Evolutionary conservation across 2,888 invertebrate genomes (phyloP).

Genomic region (Eurytoma adleriae): DNA sequence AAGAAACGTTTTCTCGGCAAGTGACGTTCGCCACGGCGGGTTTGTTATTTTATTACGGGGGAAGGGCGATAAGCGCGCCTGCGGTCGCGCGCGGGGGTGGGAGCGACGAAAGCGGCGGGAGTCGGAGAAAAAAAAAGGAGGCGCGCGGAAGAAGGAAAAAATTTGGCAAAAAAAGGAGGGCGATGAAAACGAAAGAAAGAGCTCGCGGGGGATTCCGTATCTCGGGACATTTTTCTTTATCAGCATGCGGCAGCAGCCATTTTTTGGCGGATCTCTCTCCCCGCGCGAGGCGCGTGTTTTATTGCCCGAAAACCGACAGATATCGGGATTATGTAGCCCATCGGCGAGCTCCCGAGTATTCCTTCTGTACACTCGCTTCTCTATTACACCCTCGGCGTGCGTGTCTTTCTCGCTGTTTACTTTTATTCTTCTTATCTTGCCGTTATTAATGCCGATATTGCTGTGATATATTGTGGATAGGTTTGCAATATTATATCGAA

Average conservation of each 20-base stretch:
- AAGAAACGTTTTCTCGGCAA: background rate
- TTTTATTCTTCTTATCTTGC: slow-evolving; percentile 19
- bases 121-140: no score
- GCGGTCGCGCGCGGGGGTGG: background rate
- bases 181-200: slow-evolving; percentile 45
- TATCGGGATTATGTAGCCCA: slow-evolving; percentile 76
- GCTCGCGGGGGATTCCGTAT: slow-evolving; percentile 68
- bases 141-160: slow-evolving; percentile 17
- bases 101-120: background rate
- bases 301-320: slow-evolving; percentile 81
- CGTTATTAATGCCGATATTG: slow-evolving; percentile 11
- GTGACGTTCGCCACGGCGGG: slow-evolving; percentile 6
- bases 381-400: slow-evolving; percentile 24
- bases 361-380: slow-evolving; percentile 1
- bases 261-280: slow-evolving; percentile 62
- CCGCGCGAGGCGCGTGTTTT: slow-evolving; percentile 77
- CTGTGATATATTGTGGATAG: background rate
- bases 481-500: no score
- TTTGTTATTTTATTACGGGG: slow-evolving; percentile 48
- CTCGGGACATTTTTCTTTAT: slow-evolving; percentile 72
- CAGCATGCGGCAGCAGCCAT: slow-evolving; percentile 69
- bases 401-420: slow-evolving; percentile 19
- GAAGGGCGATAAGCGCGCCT: slow-evolving; percentile 37
- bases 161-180: slow-evolving; percentile 39
- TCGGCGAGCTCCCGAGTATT: slow-evolving; percentile 55